phyloP scores from a whole-genome alignment of 1,140 invertebrate species.

The Hirudo medicinalis region DNA sequence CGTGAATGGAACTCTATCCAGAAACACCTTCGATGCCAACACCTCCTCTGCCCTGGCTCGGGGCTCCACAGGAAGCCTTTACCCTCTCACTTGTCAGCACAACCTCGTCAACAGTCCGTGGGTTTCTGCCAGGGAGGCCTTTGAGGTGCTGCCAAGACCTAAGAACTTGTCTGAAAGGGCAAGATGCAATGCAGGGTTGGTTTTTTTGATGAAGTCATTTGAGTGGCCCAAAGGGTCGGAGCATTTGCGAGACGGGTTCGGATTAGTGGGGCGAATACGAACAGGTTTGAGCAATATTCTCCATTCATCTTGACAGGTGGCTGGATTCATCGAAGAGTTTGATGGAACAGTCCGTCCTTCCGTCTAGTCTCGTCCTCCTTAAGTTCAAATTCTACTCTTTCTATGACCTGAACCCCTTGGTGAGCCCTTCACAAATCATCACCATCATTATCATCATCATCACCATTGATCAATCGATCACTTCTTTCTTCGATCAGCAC shows the following conservation, averaged over 20 bases:
- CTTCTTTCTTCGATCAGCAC: slow-evolving; percentile 43
- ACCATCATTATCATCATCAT: slow-evolving; percentile 2
- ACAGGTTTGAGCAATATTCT: not conserved
- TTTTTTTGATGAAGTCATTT: slow-evolving; percentile 25
- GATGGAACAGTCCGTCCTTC: slow-evolving; percentile 92
- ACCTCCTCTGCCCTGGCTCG: slow-evolving; percentile 32
- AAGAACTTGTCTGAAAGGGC: slow-evolving; percentile 84
- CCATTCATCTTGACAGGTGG: slow-evolving; percentile 55
- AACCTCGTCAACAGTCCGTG: slow-evolving; percentile 63
- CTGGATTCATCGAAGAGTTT: slow-evolving; percentile 90
- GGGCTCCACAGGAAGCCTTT: slow-evolving; percentile 38
- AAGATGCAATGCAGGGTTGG: slow-evolving; percentile 84
- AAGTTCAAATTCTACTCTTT: slow-evolving; percentile 56
- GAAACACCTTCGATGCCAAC: slow-evolving; percentile 30
- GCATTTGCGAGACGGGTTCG: not conserved
- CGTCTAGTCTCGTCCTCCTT: slow-evolving; percentile 74
- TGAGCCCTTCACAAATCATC: slow-evolving; percentile 24
- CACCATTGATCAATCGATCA: not conserved
- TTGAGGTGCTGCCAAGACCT: slow-evolving; percentile 64
- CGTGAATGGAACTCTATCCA: slow-evolving; percentile 16
- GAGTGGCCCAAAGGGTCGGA: not conserved
- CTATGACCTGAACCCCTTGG: slow-evolving; percentile 45
- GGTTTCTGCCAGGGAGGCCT: slow-evolving; percentile 59
- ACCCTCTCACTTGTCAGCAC: slow-evolving; percentile 39
- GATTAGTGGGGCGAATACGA: not conserved